phyloP scores from a whole-genome alignment of 2,797 vertebrate genomes.

The Myoxocephalus aenaeus region DNA sequence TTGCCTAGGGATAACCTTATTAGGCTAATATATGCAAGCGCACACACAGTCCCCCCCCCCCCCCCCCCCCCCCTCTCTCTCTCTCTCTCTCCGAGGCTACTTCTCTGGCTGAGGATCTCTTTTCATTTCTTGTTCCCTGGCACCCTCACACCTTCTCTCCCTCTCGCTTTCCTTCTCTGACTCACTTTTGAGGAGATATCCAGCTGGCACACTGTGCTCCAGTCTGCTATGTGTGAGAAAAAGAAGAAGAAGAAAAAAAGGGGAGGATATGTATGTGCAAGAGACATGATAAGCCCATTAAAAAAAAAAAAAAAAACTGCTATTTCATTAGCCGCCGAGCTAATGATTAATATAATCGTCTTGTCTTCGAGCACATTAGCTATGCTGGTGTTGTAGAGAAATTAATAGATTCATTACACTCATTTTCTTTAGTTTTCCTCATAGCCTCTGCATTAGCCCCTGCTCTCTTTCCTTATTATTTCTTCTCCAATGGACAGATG shows the following conservation, averaged over 20 bases:
- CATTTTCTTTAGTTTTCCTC: background rate
- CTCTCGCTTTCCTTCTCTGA: conserved; percentile 53
- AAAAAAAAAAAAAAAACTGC: conserved; percentile 3
- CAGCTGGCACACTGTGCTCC: conserved; percentile 63
- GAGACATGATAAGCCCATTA: conserved; percentile 53
- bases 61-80: background rate
- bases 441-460: background rate
- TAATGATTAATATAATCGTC: conserved; percentile 63
- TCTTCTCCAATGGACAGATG: background rate
- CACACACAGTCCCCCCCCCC: background rate
- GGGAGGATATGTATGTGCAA: conserved; percentile 20
- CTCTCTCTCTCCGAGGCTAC: conserved; percentile 6
- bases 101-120: conserved; percentile 31
- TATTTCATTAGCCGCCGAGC: conserved; percentile 58
- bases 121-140: conserved; percentile 44
- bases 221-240: conserved; percentile 52
- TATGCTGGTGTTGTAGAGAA: conserved; percentile 31
- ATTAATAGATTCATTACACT: conserved; percentile 40
- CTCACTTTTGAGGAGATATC: conserved; percentile 61
- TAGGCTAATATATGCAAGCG: conserved; percentile 54
- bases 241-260: conserved; percentile 18
- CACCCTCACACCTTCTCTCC: conserved; percentile 52
- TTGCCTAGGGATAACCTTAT: conserved; percentile 46
- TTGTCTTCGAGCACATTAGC: conserved; percentile 45
- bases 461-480: background rate